Conservation (phyloP, 2,888 invertebrate species). For the Lampropteryx suffumata region DNA sequence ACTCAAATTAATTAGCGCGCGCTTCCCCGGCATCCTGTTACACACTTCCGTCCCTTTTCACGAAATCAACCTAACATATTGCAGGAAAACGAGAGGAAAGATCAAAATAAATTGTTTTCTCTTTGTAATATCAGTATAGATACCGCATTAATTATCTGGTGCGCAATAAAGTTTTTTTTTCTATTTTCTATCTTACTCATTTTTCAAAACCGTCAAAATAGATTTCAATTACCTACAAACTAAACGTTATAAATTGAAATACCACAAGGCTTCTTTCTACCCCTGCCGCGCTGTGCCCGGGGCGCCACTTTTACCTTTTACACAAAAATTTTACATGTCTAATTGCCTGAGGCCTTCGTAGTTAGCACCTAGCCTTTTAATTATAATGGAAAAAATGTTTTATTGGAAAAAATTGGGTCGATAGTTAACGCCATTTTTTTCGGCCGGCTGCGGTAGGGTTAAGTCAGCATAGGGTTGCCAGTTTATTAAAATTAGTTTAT, state of each 20-base stretch:
- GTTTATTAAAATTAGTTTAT: background rate
- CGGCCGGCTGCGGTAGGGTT: slow-evolving; percentile 45
- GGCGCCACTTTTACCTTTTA: slow-evolving; percentile 70
- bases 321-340: slow-evolving; percentile 65
- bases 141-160: too few species aligned
- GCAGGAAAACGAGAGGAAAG: too few species aligned
- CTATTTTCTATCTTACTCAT: too few species aligned
- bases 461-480: slow-evolving; percentile 45
- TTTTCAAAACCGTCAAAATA: slow-evolving; percentile 1
- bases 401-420: slow-evolving; percentile 29
- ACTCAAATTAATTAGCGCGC: too few species aligned
- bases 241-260: slow-evolving; percentile 42
- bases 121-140: too few species aligned
- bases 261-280: slow-evolving; percentile 43
- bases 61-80: too few species aligned
- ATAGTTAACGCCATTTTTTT: slow-evolving; percentile 47
- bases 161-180: too few species aligned
- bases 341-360: slow-evolving; percentile 45
- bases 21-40: too few species aligned
- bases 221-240: slow-evolving; percentile 29
- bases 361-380: slow-evolving; percentile 67
- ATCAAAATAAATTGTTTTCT: too few species aligned
- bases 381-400: slow-evolving; percentile 24
- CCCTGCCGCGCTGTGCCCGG: slow-evolving; percentile 41
- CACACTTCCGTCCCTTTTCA: too few species aligned